Conservation (phyloP, 2,888 invertebrate species). For the Romanomermis culicivorax region DNA sequence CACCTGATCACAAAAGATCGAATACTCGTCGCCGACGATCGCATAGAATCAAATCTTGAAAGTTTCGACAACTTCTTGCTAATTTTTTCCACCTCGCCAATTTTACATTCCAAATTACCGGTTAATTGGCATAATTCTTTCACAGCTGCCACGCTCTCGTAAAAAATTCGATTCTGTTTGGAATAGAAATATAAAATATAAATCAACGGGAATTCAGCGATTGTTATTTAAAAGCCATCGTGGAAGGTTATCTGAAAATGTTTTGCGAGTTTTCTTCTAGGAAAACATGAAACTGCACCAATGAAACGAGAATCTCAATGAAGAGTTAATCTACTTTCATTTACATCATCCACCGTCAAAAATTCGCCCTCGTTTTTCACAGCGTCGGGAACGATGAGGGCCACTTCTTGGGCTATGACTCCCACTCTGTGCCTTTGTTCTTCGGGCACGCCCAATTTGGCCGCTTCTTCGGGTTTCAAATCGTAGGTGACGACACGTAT, state of each 20-base stretch:
- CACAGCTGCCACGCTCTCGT: slow-evolving; percentile 95
- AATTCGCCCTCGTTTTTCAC: slow-evolving; percentile 75
- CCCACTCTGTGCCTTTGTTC: slow-evolving; percentile 54
- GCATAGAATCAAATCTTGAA: slow-evolving; percentile 50
- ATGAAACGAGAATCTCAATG: no score
- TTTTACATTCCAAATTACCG: slow-evolving; percentile 71
- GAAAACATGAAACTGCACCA: no score
- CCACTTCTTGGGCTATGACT: slow-evolving; percentile 82
- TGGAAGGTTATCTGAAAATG: no score
- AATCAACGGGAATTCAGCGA: background rate
- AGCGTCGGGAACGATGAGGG: slow-evolving; percentile 73
- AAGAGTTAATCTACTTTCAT: no score
- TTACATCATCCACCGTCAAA: slow-evolving; percentile 83
- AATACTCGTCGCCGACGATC: slow-evolving; percentile 40
- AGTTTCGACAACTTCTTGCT: slow-evolving; percentile 37
- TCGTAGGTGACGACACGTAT: slow-evolving; percentile 74
- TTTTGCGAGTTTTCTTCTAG: no score
- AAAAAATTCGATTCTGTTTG: slow-evolving; percentile 81
- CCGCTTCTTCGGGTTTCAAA: slow-evolving; percentile 63
- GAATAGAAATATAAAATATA: no score
- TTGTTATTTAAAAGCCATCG: no score
- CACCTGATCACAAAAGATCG: no score
- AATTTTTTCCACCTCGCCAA: slow-evolving; percentile 66
- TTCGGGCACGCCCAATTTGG: slow-evolving; percentile 54
- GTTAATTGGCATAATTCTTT: slow-evolving; percentile 90